phyloP scores from a whole-genome alignment of 2,888 invertebrate genomes.

The Bursaphelenchus okinawaensis region DNA sequence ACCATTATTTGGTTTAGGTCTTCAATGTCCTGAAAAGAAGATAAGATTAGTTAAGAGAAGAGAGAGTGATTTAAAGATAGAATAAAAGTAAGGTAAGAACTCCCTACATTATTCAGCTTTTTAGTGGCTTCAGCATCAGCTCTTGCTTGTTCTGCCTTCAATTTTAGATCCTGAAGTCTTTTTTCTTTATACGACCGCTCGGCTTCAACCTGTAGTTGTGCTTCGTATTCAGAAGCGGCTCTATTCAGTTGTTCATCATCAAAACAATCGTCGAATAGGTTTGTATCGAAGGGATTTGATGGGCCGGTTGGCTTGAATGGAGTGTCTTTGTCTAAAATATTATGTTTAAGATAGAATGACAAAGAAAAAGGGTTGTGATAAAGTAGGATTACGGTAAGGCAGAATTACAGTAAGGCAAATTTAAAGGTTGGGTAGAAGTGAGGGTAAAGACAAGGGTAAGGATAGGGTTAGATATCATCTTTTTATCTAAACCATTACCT shows the following conservation, averaged over 20 bases:
- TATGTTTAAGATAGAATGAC: too few species aligned
- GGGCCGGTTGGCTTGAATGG: neutral
- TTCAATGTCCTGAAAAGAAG: constrained; percentile 37
- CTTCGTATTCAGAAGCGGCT: constrained; percentile 18
- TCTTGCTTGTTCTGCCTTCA: constrained; percentile 28
- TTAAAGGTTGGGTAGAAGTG: too few species aligned
- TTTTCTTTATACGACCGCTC: constrained; percentile 1
- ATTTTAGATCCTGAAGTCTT: constrained; percentile 20
- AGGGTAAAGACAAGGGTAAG: too few species aligned
- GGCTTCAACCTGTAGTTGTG: constrained; percentile 4
- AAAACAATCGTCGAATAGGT: constrained; percentile 30
- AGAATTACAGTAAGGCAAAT: too few species aligned
- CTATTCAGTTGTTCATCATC: neutral
- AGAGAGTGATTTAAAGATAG: too few species aligned
- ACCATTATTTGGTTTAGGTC: constrained; percentile 48
- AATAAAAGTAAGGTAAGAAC: too few species aligned
- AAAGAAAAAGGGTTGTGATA: too few species aligned
- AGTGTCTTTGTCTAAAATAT: too few species aligned
- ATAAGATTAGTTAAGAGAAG: neutral
- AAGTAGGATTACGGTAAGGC: too few species aligned
- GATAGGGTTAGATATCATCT: too few species aligned
- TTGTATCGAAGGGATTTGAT: constrained; percentile 10
- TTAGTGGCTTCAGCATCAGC: constrained; percentile 31
- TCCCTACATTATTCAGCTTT: constrained; percentile 21
- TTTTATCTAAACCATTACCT: too few species aligned